Evolutionary conservation across 2,113 vertebrate genomes (phyloP).

Genomic region (Burhinus oedicnemus): DNA sequence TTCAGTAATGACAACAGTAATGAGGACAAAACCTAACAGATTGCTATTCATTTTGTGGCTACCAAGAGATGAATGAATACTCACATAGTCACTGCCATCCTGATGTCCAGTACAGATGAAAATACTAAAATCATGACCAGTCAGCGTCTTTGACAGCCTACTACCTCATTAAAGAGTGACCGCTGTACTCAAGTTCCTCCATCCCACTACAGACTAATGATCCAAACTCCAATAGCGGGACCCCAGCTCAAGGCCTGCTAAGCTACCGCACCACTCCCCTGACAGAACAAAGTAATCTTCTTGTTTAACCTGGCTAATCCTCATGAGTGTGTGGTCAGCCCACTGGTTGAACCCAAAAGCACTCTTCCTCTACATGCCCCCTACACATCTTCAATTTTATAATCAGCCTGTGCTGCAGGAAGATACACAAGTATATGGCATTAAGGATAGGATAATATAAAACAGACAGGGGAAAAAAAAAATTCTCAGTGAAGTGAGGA

Average conservation of each 20-base stretch:
- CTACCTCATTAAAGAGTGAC: not conserved
- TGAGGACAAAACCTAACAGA: not conserved
- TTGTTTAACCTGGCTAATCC: not conserved
- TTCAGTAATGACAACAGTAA: not conserved
- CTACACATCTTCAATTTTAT: not conserved
- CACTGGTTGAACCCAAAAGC: not conserved
- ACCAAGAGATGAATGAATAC: not conserved
- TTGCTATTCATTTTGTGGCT: not conserved
- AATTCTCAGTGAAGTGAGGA: not conserved
- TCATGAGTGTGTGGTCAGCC: not conserved
- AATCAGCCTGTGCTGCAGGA: not conserved
- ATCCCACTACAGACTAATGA: rapidly evolving
- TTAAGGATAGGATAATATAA: not conserved
- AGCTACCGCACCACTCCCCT: rapidly evolving
- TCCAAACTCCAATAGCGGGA: not conserved
- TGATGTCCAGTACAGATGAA: not conserved
- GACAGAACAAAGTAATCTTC: not conserved
- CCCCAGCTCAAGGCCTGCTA: not conserved
- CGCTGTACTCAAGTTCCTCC: not conserved
- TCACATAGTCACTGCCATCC: not conserved
- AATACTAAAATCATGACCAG: not conserved
- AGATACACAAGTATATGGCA: not conserved
- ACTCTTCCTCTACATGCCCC: rapidly evolving
- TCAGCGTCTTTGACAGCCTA: not conserved
- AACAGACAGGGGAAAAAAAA: not conserved